Evolutionary conservation across 2,888 invertebrate genomes (phyloP).

Genomic region (Rhagonycha lutea): DNA sequence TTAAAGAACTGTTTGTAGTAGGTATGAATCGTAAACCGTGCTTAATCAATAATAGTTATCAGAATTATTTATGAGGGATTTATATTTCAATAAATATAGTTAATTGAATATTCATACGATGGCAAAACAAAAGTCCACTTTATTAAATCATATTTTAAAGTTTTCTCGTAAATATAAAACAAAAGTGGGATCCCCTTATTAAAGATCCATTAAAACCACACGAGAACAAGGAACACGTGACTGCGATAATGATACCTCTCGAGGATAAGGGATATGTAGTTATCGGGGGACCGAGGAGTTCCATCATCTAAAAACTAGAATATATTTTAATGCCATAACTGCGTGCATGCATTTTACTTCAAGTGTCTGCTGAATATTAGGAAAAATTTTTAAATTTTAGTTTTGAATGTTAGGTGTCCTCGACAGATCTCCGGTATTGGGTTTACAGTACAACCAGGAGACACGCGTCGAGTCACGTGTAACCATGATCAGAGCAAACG

Average conservation of each 20-base stretch:
- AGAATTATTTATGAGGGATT: background rate
- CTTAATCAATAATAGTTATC: background rate
- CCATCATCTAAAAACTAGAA: background rate
- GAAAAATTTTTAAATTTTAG: background rate
- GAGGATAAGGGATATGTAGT: constrained; percentile 1
- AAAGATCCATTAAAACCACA: constrained; percentile 37
- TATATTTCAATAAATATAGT: background rate
- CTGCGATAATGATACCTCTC: constrained; percentile 36
- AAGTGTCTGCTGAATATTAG: background rate
- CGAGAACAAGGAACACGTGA: constrained; percentile 36
- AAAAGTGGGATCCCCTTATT: constrained; percentile 13
- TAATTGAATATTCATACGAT: background rate
- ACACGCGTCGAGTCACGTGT: constrained; percentile 30
- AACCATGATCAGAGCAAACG: constrained; percentile 27
- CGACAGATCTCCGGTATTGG: constrained; percentile 5
- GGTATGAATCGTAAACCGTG: background rate
- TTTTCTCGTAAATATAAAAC: background rate
- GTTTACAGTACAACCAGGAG: constrained; percentile 18
- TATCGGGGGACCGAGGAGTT: constrained; percentile 9
- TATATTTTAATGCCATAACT: background rate
- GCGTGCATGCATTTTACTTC: background rate
- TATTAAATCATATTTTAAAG: background rate
- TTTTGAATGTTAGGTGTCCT: constrained; percentile 2
- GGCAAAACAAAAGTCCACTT: background rate
- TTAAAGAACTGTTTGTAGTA: background rate